Evolutionary conservation across 2,888 invertebrate species (phyloP).

Genomic region (Digitonthophagus gazella): DNA sequence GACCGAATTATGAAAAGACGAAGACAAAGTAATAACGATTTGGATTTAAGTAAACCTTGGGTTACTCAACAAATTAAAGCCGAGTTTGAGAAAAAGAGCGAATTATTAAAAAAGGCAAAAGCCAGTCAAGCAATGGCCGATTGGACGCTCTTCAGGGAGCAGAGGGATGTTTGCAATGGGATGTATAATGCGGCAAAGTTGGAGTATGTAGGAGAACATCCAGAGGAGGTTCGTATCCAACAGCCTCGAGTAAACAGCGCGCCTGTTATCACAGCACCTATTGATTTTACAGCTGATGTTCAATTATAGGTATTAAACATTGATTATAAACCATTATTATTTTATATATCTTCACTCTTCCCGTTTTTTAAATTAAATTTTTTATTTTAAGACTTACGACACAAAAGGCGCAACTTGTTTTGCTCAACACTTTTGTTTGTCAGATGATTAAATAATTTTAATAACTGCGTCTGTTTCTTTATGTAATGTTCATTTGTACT

Average conservation of each 20-base stretch:
- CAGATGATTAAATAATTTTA: slow-evolving; percentile 4
- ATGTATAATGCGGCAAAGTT: slow-evolving; percentile 57
- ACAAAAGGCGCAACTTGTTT: slow-evolving; percentile 19
- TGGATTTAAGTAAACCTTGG: slow-evolving; percentile 58
- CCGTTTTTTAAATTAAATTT: neutral
- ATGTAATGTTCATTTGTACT: neutral
- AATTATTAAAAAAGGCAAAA: slow-evolving; percentile 54
- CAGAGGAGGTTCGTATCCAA: slow-evolving; percentile 54
- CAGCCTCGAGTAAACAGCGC: slow-evolving; percentile 50
- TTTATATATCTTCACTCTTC: neutral
- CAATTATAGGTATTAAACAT: slow-evolving; percentile 48
- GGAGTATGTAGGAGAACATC: slow-evolving; percentile 56
- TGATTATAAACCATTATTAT: slow-evolving; percentile 5
- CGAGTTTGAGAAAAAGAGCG: slow-evolving; percentile 56
- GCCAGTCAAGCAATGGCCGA: slow-evolving; percentile 54
- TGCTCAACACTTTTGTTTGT: slow-evolving; percentile 6
- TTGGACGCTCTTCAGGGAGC: slow-evolving; percentile 58
- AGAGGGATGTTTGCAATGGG: slow-evolving; percentile 58
- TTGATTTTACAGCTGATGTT: slow-evolving; percentile 53
- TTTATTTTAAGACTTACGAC: neutral
- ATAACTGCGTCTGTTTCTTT: slow-evolving; percentile 26
- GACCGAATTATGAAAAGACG: slow-evolving; percentile 43
- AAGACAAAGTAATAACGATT: slow-evolving; percentile 36
- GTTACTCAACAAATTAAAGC: slow-evolving; percentile 57
- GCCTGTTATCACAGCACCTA: slow-evolving; percentile 48